phyloP scores from a whole-genome alignment of 2,113 vertebrate species.

The Odontophorus gujanensis region DNA sequence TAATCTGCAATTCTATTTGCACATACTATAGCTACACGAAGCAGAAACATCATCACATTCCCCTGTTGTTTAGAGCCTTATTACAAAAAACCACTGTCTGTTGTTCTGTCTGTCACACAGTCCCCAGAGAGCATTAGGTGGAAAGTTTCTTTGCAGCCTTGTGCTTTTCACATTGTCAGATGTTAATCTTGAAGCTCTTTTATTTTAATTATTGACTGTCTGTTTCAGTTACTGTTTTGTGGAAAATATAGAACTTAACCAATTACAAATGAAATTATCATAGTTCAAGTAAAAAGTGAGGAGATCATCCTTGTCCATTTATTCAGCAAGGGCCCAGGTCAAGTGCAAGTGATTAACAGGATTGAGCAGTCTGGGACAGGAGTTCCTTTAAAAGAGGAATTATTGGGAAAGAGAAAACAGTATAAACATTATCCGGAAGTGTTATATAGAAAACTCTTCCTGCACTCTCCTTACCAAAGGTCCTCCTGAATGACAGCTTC shows the following conservation, averaged over 20 bases:
- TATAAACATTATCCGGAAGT: not conserved
- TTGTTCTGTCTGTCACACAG: constrained; percentile 10
- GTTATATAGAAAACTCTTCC: not conserved
- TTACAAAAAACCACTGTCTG: constrained; percentile 18
- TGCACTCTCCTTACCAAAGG: not conserved
- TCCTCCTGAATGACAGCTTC: not conserved
- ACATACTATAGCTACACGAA: constrained; percentile 40
- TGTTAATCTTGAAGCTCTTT: constrained; percentile 64
- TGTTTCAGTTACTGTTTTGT: constrained; percentile 17
- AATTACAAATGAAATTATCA: not conserved
- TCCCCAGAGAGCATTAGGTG: not conserved
- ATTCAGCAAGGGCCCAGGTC: not conserved
- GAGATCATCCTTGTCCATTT: not conserved
- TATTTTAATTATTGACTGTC: constrained; percentile 54
- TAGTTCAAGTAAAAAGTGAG: not conserved
- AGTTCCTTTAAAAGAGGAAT: not conserved
- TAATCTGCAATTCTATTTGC: constrained; percentile 72
- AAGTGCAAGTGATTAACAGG: not conserved
- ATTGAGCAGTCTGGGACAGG: not conserved
- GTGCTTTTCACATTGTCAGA: not conserved
- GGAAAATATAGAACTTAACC: not conserved
- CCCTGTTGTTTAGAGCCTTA: constrained; percentile 18
- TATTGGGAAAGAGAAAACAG: not conserved
- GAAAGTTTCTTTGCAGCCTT: constrained; percentile 26
- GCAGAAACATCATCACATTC: constrained; percentile 51